Evolutionary conservation across 2,888 invertebrate genomes (phyloP), one percentile per base, ranked within the genome.

Genomic region (Tanypteryx hageni): DNA sequence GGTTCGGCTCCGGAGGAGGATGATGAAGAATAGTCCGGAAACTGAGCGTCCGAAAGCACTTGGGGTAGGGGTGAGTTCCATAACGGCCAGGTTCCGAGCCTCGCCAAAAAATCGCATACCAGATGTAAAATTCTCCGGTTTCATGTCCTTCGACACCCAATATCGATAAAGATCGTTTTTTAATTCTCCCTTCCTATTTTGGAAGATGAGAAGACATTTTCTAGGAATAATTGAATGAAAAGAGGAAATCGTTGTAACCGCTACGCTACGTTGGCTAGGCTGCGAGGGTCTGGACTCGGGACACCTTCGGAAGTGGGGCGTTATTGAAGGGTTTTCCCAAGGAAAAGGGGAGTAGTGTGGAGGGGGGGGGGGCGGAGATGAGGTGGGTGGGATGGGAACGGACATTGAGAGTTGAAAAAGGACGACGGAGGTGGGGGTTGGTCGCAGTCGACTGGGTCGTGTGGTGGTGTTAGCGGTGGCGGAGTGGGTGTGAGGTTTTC

Each of bases 11-110:
- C 59, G 86, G 61, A 86, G 44, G 31, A 44, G 64, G 56, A 89
- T 18, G 64, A 64, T 64, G 64, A 89, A 89, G 64, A 89, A 89
- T 89, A 44, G 89, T 89, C 89, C 89, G 89, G 89, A 89, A 89
- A 64, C 89, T 31, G 64, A 31, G 89, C 89, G 64, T 89, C 89
- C 64, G 31, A 89, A 18, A 27, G 84, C 56, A 57, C 56, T 84
- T 59, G 7, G 64, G 3, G 44, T 7, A 18, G 31, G 16, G 10
- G 44, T 14, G 27, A 16, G 44, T 44, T 44, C 44, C 44, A 1
- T 44, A 5, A 44, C 44, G 44, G 44, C 44, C 44, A 44, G 44
- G 44, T 44, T 76, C 76, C 22, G 9, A 44, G 5, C 9, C 27
- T 9, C 27, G 64, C 64, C n/a, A 76, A 76, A 68, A 76, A 76